Percentiles rank a stretch among this genome's conserved stretches.
These are phyloP conservation scores for Sycophaga agraensis DNA, from an alignment of 1,140 invertebrate species.

Conservation along the genomic window DNA sequence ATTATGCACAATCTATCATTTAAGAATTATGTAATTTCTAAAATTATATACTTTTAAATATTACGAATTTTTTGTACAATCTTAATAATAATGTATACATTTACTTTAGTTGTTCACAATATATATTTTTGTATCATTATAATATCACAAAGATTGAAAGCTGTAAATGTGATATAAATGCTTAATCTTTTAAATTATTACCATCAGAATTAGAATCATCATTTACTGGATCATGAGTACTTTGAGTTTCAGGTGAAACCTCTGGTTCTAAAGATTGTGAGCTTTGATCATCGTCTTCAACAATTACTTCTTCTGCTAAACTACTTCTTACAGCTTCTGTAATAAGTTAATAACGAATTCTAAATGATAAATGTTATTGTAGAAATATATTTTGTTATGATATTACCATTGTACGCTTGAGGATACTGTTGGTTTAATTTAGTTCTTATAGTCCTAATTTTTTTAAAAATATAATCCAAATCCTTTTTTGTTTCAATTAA, in stretches of 20 bases:
- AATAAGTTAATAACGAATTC: slow-evolving; percentile 8
- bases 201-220: slow-evolving; percentile 54
- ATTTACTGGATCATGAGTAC: slow-evolving; percentile 30
- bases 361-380: background rate
- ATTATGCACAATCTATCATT: too few relatives aligned
- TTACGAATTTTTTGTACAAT: too few relatives aligned
- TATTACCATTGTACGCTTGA: slow-evolving; percentile 71
- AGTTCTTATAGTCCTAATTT: slow-evolving; percentile 74
- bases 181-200: slow-evolving; percentile 50
- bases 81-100: too few relatives aligned
- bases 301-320: slow-evolving; percentile 62
- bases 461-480: slow-evolving; percentile 76
- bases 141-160: slow-evolving; percentile 12
- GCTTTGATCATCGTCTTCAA: slow-evolving; percentile 46
- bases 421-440: slow-evolving; percentile 85
- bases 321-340: slow-evolving; percentile 66
- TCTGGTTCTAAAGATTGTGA: slow-evolving; percentile 47
- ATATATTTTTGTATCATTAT: too few relatives aligned
- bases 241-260: slow-evolving; percentile 39
- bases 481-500: slow-evolving; percentile 78
- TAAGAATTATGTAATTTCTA: too few relatives aligned
- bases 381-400: background rate
- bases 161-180: slow-evolving; percentile 38
- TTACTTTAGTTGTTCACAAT: too few relatives aligned
- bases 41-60: too few relatives aligned